Evolutionary conservation across 2,888 invertebrate species (phyloP), one percentile per base, ranked within the genome.

Genomic region (Calameuta filiformis): DNA sequence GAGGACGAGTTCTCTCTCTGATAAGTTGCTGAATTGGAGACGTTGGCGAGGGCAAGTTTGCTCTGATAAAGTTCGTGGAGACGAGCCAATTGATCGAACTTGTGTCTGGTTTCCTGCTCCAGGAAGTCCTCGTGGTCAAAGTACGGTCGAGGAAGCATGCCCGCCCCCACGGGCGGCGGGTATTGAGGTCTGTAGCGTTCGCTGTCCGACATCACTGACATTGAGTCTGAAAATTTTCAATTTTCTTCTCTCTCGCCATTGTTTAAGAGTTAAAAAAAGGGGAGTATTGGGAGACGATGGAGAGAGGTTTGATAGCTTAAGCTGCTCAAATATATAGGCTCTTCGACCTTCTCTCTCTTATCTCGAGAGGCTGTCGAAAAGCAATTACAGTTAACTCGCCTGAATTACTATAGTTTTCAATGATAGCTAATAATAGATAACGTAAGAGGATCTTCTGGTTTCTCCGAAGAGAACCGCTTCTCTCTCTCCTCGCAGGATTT

Each of bases 21-120:
- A 87, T 94, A 94, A 79, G 94, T 94, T 80, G 94, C 94, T 30
- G 95, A 94, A 88, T 94, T 93, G 74, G 94, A 93, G 73, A 95
- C 94, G 88, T 94, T 95, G 35, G 96, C 96, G 92, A 96, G 94
- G 78, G 96, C 95, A 85, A 96, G 93, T 88, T 96, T 94, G 82
- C 96, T 96, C 84, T 96, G 95, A 89, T 97, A 97, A 74, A 97
- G 93, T 91, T 97, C 96, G 86, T 96, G 96, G 83, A 97, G 93
- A 82, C 95, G 95, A 81, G 97, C 95, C 87, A 97, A 92, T 91
- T 97, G 96, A 89, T 97, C 97, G 87, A 97, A 95, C 92, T 96
- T 94, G 88, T 92, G 92, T 86, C 92, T 91, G 80, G 89, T 91
- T 83, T 91, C 91, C 82, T 91, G 91, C 76, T 89, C 94, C 91